A percentile compares a stretch with the other conserved stretches of the same genome.
Conservation (phyloP, 1,140 invertebrate species). For the Aethina tumida region DNA sequence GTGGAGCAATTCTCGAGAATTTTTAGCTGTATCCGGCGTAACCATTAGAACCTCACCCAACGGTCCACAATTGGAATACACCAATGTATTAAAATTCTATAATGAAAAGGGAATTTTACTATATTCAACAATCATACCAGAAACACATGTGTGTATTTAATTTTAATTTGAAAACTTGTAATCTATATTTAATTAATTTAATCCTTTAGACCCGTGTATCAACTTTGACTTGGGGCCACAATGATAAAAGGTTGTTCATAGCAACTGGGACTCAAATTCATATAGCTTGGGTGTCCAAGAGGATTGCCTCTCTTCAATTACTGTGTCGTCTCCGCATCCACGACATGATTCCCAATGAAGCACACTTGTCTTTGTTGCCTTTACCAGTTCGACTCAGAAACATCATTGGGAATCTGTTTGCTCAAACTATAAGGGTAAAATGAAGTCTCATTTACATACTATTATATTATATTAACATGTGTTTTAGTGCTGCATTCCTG, state of each 20-base stretch:
- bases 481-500: constrained; percentile 86
- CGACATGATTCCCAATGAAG: constrained; percentile 47
- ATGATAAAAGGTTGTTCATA: constrained; percentile 87
- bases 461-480: constrained; percentile 4
- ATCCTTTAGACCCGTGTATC: constrained; percentile 67
- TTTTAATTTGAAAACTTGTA: neutral
- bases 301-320: constrained; percentile 81
- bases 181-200: constrained; percentile 8
- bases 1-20: constrained; percentile 90
- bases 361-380: constrained; percentile 59
- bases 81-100: constrained; percentile 59
- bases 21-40: constrained; percentile 84
- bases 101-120: constrained; percentile 51
- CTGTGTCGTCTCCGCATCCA: constrained; percentile 68
- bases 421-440: constrained; percentile 86
- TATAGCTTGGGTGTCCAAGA: constrained; percentile 84
- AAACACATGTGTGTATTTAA: constrained; percentile 47
- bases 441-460: neutral
- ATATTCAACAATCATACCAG: constrained; percentile 54
- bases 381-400: constrained; percentile 76
- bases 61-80: constrained; percentile 30
- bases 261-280: constrained; percentile 83
- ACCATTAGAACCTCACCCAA: constrained; percentile 31
- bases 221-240: constrained; percentile 95
- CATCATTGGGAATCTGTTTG: constrained; percentile 80